Base-by-base conservation (phyloP, 2,797 vertebrate species). In the Amphiprion clarkii region DNA sequence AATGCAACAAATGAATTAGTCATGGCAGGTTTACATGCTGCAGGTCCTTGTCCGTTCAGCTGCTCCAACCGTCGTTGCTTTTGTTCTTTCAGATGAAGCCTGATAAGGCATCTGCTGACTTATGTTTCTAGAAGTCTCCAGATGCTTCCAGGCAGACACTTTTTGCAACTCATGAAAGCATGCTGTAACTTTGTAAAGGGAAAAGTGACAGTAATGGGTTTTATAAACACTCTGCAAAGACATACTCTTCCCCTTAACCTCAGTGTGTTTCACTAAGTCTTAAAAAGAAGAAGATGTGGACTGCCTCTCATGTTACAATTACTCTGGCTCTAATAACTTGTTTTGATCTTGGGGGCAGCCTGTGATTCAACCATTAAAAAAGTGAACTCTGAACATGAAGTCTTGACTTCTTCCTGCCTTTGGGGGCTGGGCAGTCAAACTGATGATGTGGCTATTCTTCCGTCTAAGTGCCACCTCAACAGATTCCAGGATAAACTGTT, bases 361-460 rank as follows among this genome's bases (percentile, higher is more conserved):
- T 57, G 54, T 54, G 76, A 61, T 51, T 69, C 55, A 76, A 2
- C 27, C 21, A 16, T 33, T 40, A 67, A 58, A 53, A 61, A 52
- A 23, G 48, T 16, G 1, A 31, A 16, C 39, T 58, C 16, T 74
- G 23, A 60, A 36, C 29, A 36, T 44, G 17, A 56, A 57, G 52
- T 79, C 51, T 44, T 53, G 36, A 19, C 59, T 74, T 63, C 55
- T 10, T 63, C 36, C 44, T 56, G 66, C 19, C 40, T 29, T 19
- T 67, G 68, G 71, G 57, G 65, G 33, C 7, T 51, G 51, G 62
- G 67, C 21, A 8, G 61, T 61, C 36, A 54, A 79, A 78, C 23
- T 80, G 76, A 82, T 84, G 75, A 85, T 78, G 87, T 82, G 78
- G 82, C 78, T 67, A 6, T 78, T 78, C 17, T 74, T 79, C 52